Evolutionary conservation across 2,113 vertebrate genomes (phyloP), one percentile per base, ranked within the genome.

Genomic region (Rhinopomastus cyanomelas): DNA sequence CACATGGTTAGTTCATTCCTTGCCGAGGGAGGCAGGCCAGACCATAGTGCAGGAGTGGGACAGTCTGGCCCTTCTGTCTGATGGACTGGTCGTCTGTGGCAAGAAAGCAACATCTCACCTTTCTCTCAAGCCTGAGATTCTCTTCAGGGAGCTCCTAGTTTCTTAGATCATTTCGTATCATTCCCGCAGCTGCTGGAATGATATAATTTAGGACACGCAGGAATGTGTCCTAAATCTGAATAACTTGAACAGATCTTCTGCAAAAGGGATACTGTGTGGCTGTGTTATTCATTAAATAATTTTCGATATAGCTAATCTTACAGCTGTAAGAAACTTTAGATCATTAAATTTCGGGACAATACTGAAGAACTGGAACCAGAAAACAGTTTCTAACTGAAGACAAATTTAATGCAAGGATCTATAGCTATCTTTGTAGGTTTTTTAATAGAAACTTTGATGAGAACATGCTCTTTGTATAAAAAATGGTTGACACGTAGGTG

Each of bases 131-230:
- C 44, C 68, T 91, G 68, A 81, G 65, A 68, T 69, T 89, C 77
- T 91, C 86, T 77, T 95, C 36, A 81, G 65, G 82, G 87, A 90
- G 67, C 46, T 29, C 26, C 11, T 71, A 11, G 48, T 73, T 87
- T 87, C 75, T 87, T 73, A 56, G 79, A 76, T 84, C 46, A n/a
- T 34, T 87, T 79, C 4, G 2, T 92, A 56, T 84, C 49, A 39
- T 73, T 95, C 64, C 57, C 90, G 91, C 89, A 95, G 87, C 71
- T 88, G 81, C 90, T 87, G 37, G 60, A 93, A 56, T 42, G 39
- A 42, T 42, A 42, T 42, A 15, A 42, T 42, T 42, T 42, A 42
- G 39, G 39, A 15, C 39, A 42, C 42, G 55, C 59, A 68, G 80
- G 86, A 91, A 82, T 16, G 36, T 93, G 53, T 81, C 75, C 69